Base-by-base conservation (phyloP, 2,113 vertebrate species). In the Cricetomys ansorgei region DNA sequence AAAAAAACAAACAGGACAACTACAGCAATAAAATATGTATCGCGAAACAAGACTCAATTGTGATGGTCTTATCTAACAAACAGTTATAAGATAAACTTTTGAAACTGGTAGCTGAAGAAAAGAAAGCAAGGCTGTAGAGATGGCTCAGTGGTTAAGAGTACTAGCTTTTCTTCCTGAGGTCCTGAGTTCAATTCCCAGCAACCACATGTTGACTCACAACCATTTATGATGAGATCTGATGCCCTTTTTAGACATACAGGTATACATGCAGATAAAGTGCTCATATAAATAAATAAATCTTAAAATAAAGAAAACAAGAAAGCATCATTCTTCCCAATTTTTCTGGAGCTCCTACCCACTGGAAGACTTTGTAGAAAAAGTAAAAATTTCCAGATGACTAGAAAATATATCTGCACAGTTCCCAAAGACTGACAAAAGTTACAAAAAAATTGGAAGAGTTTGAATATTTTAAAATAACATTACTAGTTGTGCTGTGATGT, bases 371-470 rank as follows among this genome's bases (percentile, higher is more conserved):
- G 29, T 40, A 8, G 53, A 83, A 96, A n/a, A 94, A 83, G 67
- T 67, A 15, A 77, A 55, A 48, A 3, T 65, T 59, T 48, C 43
- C 3, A 48, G 75, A 25, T 62, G 40, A 81, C 19, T 79, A 88
- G 53, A 92, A 94, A 77, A 94, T 59, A 81, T 3, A 76, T 65
- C 6, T 91, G 93, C 0, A 21, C 7, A 50, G 59, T 90, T 75
- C 80, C n/a, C 88, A 91, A 59, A 57, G 94, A 45, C 23, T 73
- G 76, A 29, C 69, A 40, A 73, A 37, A 83, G 55, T 65, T 90
- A 92, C 29, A 76, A 43, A 80, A 37, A 96, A 94, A 92, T 21
- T 84, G 7, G 13, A 84, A 34, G 13, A 92, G 83, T 90, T 2
- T 89, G 31, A 65, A 75, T 77, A 69, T 77, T 87, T 86, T 34